Percentiles rank a stretch among this genome's conserved stretches.
These are phyloP conservation scores for Xanthorhoe designata DNA, from an alignment of 2,888 invertebrate genomes.

Conservation along the genomic window DNA sequence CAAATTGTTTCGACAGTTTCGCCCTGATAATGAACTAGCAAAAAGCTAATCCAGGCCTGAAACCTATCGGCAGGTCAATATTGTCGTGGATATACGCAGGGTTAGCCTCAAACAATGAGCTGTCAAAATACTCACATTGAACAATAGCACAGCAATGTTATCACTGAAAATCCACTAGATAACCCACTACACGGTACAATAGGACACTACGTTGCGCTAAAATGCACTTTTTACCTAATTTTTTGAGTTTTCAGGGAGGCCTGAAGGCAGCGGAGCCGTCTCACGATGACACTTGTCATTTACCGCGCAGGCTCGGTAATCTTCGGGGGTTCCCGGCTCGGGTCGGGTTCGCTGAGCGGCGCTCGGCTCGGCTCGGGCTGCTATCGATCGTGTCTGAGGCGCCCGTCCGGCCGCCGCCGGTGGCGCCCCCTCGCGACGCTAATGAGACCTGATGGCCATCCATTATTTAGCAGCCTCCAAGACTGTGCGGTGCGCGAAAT, in stretches of 20 bases:
- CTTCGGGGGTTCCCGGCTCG: constrained; percentile 53
- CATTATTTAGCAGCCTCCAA: constrained; percentile 81
- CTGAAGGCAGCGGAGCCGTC: constrained; percentile 76
- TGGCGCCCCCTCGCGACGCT: constrained; percentile 76
- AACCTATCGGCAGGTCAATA: constrained; percentile 26
- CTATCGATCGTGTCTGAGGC: constrained; percentile 76
- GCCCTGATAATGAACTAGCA: neutral
- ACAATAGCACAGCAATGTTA: constrained; percentile 45
- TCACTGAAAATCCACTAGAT: constrained; percentile 53
- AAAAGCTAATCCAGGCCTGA: neutral
- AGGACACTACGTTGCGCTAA: constrained; percentile 45
- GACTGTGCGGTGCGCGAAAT: constrained; percentile 75
- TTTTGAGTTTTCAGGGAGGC: constrained; percentile 74
- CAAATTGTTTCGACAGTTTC: neutral
- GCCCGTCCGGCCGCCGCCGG: constrained; percentile 78
- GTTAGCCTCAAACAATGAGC: constrained; percentile 49
- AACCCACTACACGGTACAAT: constrained; percentile 54
- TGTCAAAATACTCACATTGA: constrained; percentile 70
- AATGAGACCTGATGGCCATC: constrained; percentile 81
- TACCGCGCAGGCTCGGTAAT: constrained; percentile 63
- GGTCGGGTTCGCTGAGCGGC: constrained; percentile 54
- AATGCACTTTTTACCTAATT: constrained; percentile 62
- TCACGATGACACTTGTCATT: constrained; percentile 81
- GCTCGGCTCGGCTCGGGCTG: constrained; percentile 50
- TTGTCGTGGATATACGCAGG: constrained; percentile 45